Base-by-base conservation (phyloP, 2,888 invertebrate species). In the Emmelina monodactyla region DNA sequence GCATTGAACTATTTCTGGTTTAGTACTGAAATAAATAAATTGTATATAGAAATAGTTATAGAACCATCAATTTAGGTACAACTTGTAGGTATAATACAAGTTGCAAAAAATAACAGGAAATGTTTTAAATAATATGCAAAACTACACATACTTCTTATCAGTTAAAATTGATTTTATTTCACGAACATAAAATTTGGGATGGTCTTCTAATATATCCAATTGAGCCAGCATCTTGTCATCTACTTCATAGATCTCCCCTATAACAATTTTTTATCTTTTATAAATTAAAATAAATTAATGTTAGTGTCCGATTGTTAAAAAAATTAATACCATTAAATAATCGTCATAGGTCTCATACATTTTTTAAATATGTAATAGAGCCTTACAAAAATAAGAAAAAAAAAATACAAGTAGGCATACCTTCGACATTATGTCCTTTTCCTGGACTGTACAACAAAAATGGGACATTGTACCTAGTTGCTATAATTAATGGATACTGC, bases 381-480 rank as follows among this genome's bases (percentile, higher is more conserved):
- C n/a, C n/a, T n/a, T n/a, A n/a, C n/a, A n/a, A n/a, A n/a, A n/a
- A n/a, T n/a, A n/a, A n/a, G n/a, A n/a, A n/a, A n/a, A n/a, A n/a
- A n/a, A n/a, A n/a, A n/a, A n/a, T n/a, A n/a, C n/a, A n/a, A n/a
- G n/a, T n/a, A n/a, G n/a, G n/a, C n/a, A n/a, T 34, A 78, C 78
- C 79, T 57, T 58, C 51, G 3, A 81, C 61, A 50, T 63, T 43
- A 51, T 85, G 54, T 12, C 93, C 92, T 7, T 66, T 55, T 6
- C 89, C 92, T 3, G 88, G 87, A 43, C 82, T 80, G 45, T 87
- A 82, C 32, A 97, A 59, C 25, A 96, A 55, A 58, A 94, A 96
- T 1, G 97, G 97, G 64, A 97, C 91, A 62, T 97, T 95, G 58
- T 89, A 97, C 44, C 83, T 84, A 0, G 94, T 92, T 0, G 88